Evolutionary conservation across 2,888 invertebrate genomes (phyloP).

Genomic region (Cephus pulcher): DNA sequence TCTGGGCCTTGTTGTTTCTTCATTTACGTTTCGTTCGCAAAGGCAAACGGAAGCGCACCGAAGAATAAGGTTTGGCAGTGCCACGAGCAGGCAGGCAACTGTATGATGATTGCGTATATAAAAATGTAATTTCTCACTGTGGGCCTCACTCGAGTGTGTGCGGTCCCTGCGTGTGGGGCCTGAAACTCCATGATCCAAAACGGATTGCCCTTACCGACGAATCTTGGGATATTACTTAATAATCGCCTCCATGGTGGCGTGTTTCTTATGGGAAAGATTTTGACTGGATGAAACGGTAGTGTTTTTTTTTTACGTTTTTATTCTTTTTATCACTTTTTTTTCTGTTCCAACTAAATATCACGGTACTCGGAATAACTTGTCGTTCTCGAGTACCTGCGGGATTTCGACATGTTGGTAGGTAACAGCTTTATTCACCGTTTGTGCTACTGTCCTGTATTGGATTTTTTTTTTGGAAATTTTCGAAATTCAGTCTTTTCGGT

Average conservation of each 20-base stretch:
- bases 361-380: too few relatives aligned
- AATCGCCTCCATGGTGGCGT: background rate
- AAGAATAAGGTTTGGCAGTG: too few relatives aligned
- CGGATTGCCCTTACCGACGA: conserved; percentile 1
- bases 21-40: background rate
- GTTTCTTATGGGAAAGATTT: background rate
- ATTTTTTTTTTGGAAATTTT: conserved; percentile 9
- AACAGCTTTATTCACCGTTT: too few relatives aligned
- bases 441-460: background rate
- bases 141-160: conserved; percentile 34
- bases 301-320: too few relatives aligned
- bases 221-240: conserved; percentile 9
- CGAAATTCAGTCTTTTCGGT: conserved; percentile 51
- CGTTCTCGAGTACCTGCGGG: too few relatives aligned
- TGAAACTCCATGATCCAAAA: conserved; percentile 32
- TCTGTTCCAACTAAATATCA: too few relatives aligned
- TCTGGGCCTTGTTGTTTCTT: background rate
- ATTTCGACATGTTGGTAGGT: too few relatives aligned
- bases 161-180: conserved; percentile 42
- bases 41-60: too few relatives aligned
- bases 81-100: conserved; percentile 4
- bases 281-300: background rate
- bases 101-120: conserved; percentile 49
- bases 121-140: conserved; percentile 54
- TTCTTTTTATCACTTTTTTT: too few relatives aligned